phyloP scores from a whole-genome alignment of 2,113 vertebrate species.

The Gnathonemus echidnorhynchus region DNA sequence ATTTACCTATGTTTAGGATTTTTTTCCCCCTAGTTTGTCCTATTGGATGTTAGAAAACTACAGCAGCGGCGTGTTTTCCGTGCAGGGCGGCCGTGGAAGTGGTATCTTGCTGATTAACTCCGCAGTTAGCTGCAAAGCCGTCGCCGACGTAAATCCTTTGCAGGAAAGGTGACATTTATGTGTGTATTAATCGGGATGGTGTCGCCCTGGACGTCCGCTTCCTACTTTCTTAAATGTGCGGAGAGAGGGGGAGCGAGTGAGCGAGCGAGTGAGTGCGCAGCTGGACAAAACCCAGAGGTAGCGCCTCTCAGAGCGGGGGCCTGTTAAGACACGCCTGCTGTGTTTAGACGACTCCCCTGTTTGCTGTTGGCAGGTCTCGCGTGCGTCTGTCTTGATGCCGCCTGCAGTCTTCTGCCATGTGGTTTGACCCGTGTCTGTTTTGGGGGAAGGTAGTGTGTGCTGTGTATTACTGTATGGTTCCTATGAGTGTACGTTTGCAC shows the following conservation, averaged over 20 bases:
- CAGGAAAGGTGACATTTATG: not conserved
- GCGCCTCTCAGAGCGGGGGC: not conserved
- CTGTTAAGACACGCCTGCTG: not conserved
- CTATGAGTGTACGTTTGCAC: not conserved
- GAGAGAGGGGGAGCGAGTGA: not conserved
- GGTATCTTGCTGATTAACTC: not conserved
- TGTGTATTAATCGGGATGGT: not conserved
- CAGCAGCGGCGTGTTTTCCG: not conserved
- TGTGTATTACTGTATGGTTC: not conserved
- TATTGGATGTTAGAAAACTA: not conserved
- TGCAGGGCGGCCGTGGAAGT: not conserved
- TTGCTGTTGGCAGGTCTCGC: not conserved
- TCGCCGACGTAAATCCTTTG: not conserved
- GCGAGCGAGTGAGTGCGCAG: fast-evolving
- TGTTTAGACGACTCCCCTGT: not conserved
- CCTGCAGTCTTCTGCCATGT: not conserved
- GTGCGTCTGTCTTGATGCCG: not conserved
- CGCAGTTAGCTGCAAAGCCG: not conserved
- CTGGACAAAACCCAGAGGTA: not conserved
- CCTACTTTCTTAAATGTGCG: not conserved
- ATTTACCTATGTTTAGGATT: not conserved
- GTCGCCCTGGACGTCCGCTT: not conserved
- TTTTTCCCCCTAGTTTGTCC: not conserved
- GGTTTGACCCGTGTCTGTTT: not conserved
- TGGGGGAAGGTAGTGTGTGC: not conserved